These are phyloP conservation scores for Atrichornis clamosus DNA, from an alignment of 2,113 vertebrate species.

Conservation along the genomic window DNA sequence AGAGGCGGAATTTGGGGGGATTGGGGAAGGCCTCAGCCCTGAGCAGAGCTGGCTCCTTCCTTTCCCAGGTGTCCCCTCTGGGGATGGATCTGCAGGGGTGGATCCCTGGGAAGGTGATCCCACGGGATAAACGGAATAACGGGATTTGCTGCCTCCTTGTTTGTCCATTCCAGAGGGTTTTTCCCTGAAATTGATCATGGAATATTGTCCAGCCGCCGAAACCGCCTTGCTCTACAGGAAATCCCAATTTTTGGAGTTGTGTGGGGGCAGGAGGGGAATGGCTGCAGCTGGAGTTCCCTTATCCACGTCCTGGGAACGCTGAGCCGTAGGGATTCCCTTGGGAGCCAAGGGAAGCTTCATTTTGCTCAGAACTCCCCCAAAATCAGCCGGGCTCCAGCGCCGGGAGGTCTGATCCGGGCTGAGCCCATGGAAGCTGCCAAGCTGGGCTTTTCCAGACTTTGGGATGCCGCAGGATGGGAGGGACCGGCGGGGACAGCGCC, in stretches of 20 bases:
- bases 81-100: too few species aligned
- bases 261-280: not conserved
- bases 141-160: not conserved
- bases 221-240: not conserved
- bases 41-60: not conserved
- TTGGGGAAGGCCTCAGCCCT: too few species aligned
- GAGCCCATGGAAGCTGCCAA: not conserved
- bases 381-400: fast-evolving
- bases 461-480: not conserved
- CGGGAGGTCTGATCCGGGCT: too few species aligned
- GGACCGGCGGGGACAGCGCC: not conserved
- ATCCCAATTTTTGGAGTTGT: not conserved
- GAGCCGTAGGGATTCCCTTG: not conserved
- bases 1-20: not conserved
- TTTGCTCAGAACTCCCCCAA: not conserved
- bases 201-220: not conserved
- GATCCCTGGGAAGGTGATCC: not conserved
- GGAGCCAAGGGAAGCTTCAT: not conserved
- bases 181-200: not conserved
- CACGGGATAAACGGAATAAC: not conserved
- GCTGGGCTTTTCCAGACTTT: too few species aligned
- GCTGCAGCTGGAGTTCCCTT: not conserved
- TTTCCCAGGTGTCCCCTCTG: not conserved
- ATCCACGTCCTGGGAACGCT: fast-evolving
- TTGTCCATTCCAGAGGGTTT: not conserved